These are phyloP conservation scores for Macropus fuliginosus DNA, from an alignment of 2,797 vertebrate species.

Conservation along the genomic window DNA sequence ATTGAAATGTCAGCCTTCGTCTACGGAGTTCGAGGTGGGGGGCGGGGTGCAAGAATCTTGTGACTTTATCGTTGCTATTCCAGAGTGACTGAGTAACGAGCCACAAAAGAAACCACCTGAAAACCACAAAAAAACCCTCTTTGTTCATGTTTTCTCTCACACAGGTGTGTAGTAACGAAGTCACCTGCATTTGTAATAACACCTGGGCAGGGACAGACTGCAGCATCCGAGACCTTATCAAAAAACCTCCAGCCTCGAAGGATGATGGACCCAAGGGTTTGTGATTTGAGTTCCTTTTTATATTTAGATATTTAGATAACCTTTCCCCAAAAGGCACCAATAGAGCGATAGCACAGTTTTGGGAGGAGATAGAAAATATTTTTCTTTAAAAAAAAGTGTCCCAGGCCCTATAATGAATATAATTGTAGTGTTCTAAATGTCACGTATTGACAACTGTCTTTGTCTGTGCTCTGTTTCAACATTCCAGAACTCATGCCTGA, in stretches of 20 bases:
- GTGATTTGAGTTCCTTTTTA: conserved; percentile 85
- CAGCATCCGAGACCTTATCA: conserved; percentile 96
- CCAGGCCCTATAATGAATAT: background rate
- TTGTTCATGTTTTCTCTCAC: conserved; percentile 53
- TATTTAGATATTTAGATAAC: conserved; percentile 30
- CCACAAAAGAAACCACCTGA: background rate
- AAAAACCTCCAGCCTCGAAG: conserved; percentile 86
- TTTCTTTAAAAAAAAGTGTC: background rate
- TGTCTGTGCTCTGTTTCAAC: conserved; percentile 49
- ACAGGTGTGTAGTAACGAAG: conserved; percentile 98
- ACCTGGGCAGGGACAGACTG: conserved; percentile 99
- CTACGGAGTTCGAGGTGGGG: background rate
- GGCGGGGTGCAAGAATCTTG: background rate
- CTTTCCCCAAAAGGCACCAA: background rate
- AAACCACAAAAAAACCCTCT: background rate
- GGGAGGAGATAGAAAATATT: conserved; percentile 43
- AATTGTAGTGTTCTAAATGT: conserved; percentile 14
- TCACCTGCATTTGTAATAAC: conserved; percentile 94
- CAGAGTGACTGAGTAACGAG: background rate
- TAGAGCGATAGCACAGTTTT: conserved; percentile 22
- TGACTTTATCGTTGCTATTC: background rate
- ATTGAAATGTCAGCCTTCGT: background rate
- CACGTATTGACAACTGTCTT: conserved; percentile 24
- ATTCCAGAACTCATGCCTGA: conserved; percentile 50
- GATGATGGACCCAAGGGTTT: conserved; percentile 97